Percentiles rank a stretch among this genome's conserved stretches.
These are phyloP conservation scores for Physella acuta DNA, from an alignment of 1,140 invertebrate species.

Conservation along the genomic window DNA sequence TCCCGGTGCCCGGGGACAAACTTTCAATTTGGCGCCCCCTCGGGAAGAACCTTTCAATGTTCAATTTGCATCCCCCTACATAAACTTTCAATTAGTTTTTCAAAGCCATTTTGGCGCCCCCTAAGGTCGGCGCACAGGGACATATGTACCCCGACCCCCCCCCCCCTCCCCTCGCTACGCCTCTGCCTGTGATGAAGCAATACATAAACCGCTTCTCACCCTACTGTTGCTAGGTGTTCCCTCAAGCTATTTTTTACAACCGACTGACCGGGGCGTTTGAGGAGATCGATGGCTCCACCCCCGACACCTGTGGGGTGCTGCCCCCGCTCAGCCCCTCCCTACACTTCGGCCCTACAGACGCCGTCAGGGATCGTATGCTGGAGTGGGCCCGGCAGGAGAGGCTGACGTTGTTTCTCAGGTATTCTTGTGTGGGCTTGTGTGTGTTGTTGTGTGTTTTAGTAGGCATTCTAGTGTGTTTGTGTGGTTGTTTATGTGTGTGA, in stretches of 20 bases:
- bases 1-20: too few species aligned
- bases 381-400: slow-evolving; percentile 56
- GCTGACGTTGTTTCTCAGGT: slow-evolving; percentile 57
- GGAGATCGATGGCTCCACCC: slow-evolving; percentile 36
- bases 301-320: slow-evolving; percentile 8
- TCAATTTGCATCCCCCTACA: too few species aligned
- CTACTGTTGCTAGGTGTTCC: slow-evolving; percentile 57
- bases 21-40: too few species aligned
- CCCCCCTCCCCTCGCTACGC: too few species aligned
- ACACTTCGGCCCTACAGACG: slow-evolving; percentile 55
- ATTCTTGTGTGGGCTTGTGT: too few species aligned
- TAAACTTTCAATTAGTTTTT: too few species aligned
- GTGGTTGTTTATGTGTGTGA: not conserved
- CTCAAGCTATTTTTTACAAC: slow-evolving; percentile 53
- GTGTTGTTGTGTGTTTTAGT: not conserved
- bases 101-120: too few species aligned
- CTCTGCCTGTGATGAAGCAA: too few species aligned
- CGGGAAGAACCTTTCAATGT: too few species aligned
- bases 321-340: slow-evolving; percentile 22
- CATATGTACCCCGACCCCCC: too few species aligned
- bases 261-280: slow-evolving; percentile 57
- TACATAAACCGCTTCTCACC: too few species aligned
- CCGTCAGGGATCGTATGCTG: slow-evolving; percentile 52
- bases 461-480: not conserved
- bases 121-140: too few species aligned